Percentiles rank a stretch among this genome's conserved stretches.
These are phyloP conservation scores for Rhopilema esculentum DNA, from an alignment of 30 jellyfish, hydroid and myxozoan species.

Conservation along the genomic window DNA sequence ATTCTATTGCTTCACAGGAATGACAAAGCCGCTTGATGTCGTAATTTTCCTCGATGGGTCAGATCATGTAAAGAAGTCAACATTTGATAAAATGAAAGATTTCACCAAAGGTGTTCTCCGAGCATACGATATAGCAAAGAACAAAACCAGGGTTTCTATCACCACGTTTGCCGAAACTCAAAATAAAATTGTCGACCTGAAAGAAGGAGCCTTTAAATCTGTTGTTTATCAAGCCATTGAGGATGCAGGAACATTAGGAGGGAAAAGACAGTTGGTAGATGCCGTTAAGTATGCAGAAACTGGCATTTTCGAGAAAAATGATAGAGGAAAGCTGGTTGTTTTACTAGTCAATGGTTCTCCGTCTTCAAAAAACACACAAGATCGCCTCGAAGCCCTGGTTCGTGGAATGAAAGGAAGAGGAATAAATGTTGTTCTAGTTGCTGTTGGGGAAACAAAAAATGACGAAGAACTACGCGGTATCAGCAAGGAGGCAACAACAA, in stretches of 20 bases:
- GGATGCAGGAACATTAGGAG: neutral
- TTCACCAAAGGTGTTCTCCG: constrained; percentile 36
- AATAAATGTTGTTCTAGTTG: neutral
- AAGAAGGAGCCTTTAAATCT: constrained; percentile 25
- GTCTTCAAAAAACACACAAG: neutral
- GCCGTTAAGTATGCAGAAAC: neutral
- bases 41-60: constrained; percentile 85
- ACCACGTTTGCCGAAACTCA: constrained; percentile 5
- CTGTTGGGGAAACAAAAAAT: neutral
- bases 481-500: too few relatives aligned
- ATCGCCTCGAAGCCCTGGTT: neutral
- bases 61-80: neutral
- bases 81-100: constrained; percentile 51
- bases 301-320: neutral
- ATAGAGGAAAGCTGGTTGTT: neutral
- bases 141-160: constrained; percentile 52
- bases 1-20: too few relatives aligned
- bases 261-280: neutral
- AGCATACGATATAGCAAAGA: constrained; percentile 42
- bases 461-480: constrained; percentile 15
- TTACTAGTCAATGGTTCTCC: neutral
- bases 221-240: constrained; percentile 16
- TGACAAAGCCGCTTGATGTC: constrained; percentile 65
- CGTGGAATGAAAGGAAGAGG: neutral
- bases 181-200: neutral